Evolutionary conservation across 2,888 invertebrate genomes (phyloP), one percentile per base, ranked within the genome.

Genomic region (Phania funesta): DNA sequence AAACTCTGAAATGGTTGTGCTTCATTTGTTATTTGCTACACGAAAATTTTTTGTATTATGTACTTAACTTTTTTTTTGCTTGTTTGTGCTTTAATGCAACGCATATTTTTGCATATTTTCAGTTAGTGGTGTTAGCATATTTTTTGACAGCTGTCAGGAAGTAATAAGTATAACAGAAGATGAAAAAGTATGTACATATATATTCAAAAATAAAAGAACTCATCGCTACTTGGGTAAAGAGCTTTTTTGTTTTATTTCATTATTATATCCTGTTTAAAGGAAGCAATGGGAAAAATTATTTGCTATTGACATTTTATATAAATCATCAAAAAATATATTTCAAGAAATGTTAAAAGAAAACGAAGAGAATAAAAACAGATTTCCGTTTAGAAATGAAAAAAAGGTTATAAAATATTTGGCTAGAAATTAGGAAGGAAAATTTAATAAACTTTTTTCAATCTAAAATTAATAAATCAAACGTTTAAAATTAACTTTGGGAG

Each of bases 141-240:
- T 88, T 82, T 88, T 87, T 88, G 88, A 88, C 88, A 88, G 88
- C 88, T 89, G 89, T 88, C 88, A 88, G 87, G 86, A 87, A 87
- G 89, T 88, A 89, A 87, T 88, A 88, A 88, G 87, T 87, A 87
- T 84, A 85, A 85, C 58, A 67, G 48, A 56, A 71, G 62, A 48
- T 50, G 41, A 32, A 52, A 41, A 29, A 50, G 62, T 46, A 48
- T 22, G 41, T 29, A 20, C 64, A 38, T 22, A 20, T 7, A 50
- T 35, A n/a, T 13, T 5, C n/a, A n/a, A 24, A 35, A 44, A 44
- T 18, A 54, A 18, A 44, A 44, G 52, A 44, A 35, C 26, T 35
- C 46, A 48, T 18, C 56, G 29, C 26, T 35, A 64, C 9, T 48
- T n/a, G 32, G n/a, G 5, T 60, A 50, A 65, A 58, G 67, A 73